Conservation (phyloP, 2,888 invertebrate genomes). For the Sarcophaga carnaria region DNA sequence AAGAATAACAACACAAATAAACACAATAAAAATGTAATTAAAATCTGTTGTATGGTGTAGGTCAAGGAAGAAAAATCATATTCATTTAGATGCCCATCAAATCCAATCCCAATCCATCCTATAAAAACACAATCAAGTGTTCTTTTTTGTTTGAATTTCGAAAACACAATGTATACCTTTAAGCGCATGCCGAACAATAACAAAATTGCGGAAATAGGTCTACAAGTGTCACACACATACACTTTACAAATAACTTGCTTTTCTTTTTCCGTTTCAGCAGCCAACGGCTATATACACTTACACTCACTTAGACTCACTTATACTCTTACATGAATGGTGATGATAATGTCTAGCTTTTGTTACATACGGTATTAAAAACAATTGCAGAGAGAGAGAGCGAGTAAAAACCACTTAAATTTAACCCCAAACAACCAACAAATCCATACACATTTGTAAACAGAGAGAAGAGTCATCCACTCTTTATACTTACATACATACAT, state of each 20-base stretch:
- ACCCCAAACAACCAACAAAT: conserved; percentile 42
- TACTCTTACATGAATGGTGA: conserved; percentile 19
- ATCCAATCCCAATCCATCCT: background rate
- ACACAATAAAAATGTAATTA: too few relatives aligned
- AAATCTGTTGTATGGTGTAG: too few relatives aligned
- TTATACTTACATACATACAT: background rate
- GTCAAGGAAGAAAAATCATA: too few relatives aligned
- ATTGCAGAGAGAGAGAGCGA: background rate
- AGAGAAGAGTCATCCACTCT: background rate
- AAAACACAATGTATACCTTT: conserved; percentile 43
- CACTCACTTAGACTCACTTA: conserved; percentile 11
- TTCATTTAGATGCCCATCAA: conserved; percentile 1
- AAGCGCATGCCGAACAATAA: conserved; percentile 48
- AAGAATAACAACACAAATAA: too few relatives aligned
- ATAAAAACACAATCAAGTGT: conserved; percentile 52
- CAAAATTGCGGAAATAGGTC: conserved; percentile 37
- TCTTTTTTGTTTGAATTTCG: background rate
- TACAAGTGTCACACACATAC: conserved; percentile 10
- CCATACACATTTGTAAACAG: background rate
- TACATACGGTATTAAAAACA: background rate
- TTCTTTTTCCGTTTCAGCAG: conserved; percentile 26
- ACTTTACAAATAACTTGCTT: conserved; percentile 29
- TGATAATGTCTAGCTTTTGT: conserved; percentile 16
- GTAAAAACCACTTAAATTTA: background rate
- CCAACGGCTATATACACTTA: conserved; percentile 26